phyloP scores from a whole-genome alignment of 2,797 vertebrate species.

The Pipistrellus nathusii region DNA sequence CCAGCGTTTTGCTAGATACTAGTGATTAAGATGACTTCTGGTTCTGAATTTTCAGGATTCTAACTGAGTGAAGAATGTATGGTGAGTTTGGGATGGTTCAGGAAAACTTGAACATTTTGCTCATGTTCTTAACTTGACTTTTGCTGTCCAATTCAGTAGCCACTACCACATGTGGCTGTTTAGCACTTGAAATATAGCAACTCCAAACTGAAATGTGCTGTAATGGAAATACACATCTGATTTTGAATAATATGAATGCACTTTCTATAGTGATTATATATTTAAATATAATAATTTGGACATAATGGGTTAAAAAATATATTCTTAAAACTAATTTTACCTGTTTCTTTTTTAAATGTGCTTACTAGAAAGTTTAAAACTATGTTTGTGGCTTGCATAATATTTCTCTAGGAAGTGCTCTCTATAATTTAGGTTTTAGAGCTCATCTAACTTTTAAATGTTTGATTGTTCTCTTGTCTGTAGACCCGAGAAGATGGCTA shows the following conservation, averaged over 20 bases:
- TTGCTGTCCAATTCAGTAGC: background rate
- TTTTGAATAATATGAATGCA: background rate
- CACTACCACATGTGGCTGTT: background rate
- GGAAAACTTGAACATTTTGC: background rate
- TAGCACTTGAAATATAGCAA: background rate
- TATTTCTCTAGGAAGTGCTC: background rate
- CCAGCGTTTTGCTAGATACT: background rate
- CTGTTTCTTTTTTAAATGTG: background rate
- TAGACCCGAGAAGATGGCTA: constrained; percentile 99
- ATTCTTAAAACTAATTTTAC: background rate
- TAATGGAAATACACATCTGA: background rate
- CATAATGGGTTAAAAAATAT: background rate
- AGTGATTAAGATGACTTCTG: background rate
- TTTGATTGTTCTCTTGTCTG: constrained; percentile 73
- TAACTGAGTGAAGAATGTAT: background rate
- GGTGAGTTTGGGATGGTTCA: background rate
- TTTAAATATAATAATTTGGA: background rate
- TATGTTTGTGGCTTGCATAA: background rate
- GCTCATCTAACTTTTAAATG: background rate
- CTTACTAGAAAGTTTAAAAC: constrained; percentile 15
- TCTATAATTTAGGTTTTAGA: background rate
- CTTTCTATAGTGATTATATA: background rate
- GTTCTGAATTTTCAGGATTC: background rate
- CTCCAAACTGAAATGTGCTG: background rate
- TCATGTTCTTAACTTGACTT: background rate